Evolutionary conservation across 2,888 invertebrate genomes (phyloP).

Genomic region (Lutraria lutraria): DNA sequence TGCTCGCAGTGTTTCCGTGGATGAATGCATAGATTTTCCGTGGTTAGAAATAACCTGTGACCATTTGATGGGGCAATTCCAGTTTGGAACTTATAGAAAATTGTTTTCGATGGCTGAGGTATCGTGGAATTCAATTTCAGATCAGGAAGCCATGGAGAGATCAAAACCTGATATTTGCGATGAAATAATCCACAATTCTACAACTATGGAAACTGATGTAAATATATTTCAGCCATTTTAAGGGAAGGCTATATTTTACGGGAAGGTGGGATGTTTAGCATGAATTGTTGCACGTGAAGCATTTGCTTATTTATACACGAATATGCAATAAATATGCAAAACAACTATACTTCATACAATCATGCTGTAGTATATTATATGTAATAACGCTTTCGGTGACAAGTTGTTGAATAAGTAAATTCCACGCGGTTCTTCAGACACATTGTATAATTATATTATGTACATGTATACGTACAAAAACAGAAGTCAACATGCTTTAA

Average conservation of each 20-base stretch:
- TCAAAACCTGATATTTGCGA: not conserved
- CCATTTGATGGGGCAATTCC: not conserved
- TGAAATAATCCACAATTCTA: not conserved
- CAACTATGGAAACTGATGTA: not conserved
- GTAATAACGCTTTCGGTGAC: no score
- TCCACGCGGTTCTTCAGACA: no score
- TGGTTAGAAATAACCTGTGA: not conserved
- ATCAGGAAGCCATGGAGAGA: not conserved
- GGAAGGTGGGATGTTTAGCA: not conserved
- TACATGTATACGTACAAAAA: no score
- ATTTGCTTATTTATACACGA: not conserved
- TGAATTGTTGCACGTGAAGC: not conserved
- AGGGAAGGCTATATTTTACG: not conserved
- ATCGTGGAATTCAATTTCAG: not conserved
- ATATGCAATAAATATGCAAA: no score
- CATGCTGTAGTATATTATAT: no score
- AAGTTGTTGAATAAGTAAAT: no score
- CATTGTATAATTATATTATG: no score
- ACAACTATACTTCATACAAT: no score
- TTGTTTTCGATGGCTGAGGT: slow-evolving; percentile 20
- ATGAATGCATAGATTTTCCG: slow-evolving; percentile 26
- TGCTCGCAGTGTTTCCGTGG: not conserved
- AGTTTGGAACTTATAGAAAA: slow-evolving; percentile 33
- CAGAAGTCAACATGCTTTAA: no score
- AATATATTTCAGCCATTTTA: not conserved